Evolutionary conservation across 2,888 invertebrate species (phyloP).

Genomic region (Campaea margaritaria): DNA sequence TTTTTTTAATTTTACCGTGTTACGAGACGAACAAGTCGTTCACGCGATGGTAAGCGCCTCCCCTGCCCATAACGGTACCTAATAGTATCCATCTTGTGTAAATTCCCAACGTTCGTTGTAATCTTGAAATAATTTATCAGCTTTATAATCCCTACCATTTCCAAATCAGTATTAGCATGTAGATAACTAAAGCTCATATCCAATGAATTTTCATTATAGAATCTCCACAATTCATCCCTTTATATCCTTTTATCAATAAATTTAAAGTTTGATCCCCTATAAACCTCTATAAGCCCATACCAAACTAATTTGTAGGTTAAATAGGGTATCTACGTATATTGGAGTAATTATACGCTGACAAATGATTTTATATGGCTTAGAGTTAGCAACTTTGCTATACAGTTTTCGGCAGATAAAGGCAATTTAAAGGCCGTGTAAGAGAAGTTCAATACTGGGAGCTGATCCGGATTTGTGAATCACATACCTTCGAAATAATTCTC

Average conservation of each 20-base stretch:
- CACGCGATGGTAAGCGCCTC: too few species aligned
- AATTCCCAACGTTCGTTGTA: too few species aligned
- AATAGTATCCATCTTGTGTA: too few species aligned
- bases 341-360: constrained; percentile 34
- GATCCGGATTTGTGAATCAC: too few species aligned
- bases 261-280: constrained; percentile 52
- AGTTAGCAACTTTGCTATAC: constrained; percentile 14
- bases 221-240: constrained; percentile 49
- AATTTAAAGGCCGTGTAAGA: background rate
- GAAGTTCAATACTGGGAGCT: too few species aligned
- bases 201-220: constrained; percentile 39
- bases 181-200: constrained; percentile 14
- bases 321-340: constrained; percentile 19
- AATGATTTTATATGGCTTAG: constrained; percentile 41
- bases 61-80: too few species aligned
- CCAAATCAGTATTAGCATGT: too few species aligned
- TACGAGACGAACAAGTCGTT: too few species aligned
- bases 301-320: constrained; percentile 55
- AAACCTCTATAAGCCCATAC: constrained; percentile 47
- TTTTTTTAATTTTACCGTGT: too few species aligned
- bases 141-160: too few species aligned
- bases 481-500: too few species aligned
- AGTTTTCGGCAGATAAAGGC: background rate
- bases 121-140: too few species aligned
- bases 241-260: constrained; percentile 59